Evolutionary conservation across 2,797 vertebrate species (phyloP), one percentile per base, ranked within the genome.

Genomic region (Remorina albescens): DNA sequence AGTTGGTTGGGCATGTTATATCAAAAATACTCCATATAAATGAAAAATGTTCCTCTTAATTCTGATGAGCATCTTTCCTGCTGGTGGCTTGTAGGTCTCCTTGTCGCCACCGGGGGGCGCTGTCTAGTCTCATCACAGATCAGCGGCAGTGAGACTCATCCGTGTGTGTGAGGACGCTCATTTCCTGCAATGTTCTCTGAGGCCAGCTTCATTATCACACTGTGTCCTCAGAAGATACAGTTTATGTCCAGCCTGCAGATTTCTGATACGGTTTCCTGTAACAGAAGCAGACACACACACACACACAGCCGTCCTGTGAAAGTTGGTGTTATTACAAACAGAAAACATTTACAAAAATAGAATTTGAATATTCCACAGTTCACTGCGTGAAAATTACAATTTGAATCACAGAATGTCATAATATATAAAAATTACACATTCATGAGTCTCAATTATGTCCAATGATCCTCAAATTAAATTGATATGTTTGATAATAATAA

Each of bases 191-290:
- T 56, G 55, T 57, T 68, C 61, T 81, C 37, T n/a, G 49, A 18
- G 60, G 50, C 50, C 57, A 61, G 47, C 42, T 57, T 32, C 65
- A 63, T 74, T 46, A 82, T 86, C 65, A 76, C 80, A 66, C 46
- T 5, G 46, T 71, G 72, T 55, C 66, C 71, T 55, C 67, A 41
- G 7, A 54, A 72, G 76, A 86, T 80, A 62, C 51, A 26, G 62
- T 87, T 84, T 84, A 78, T 76, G 71, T 65, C 18, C 0, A 47
- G 9, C 51, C 66, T 74, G 80, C 74, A 74, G 70, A 62, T 81
- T 73, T 72, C 57, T 32, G 19, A 65, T 60, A 50, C 53, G 57
- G 41, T 62, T 60, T 66, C 15, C 37, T 58, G 77, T 26, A 55
- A 78, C 59, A 70, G 50, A 60, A 67, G 50, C 61, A 58, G 55